Conservation (phyloP, 2,113 vertebrate species). For the Trinectes maculatus region DNA sequence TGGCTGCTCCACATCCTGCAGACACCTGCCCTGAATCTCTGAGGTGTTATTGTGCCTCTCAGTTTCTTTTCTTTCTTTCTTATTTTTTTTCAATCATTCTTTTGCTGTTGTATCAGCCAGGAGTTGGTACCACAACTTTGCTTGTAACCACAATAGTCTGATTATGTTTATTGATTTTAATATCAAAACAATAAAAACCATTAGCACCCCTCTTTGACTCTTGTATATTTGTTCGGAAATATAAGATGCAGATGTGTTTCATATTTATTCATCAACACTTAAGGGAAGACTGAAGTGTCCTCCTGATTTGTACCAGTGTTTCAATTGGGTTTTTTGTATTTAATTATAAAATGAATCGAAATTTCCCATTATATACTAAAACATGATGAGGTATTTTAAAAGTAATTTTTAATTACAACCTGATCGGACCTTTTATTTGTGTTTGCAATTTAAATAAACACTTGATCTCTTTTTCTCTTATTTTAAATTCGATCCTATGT, state of each 20-base stretch:
- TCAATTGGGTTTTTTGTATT: no score
- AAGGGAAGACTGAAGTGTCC: background rate
- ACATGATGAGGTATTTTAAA: no score
- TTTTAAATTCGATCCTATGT: background rate
- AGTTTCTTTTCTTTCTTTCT: constrained; percentile 47
- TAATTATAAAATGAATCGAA: no score
- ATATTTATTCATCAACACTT: background rate
- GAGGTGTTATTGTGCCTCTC: constrained; percentile 75
- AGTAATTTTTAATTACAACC: no score
- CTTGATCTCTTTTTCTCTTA: no score
- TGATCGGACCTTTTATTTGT: no score
- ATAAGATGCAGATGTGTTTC: background rate
- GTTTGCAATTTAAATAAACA: no score
- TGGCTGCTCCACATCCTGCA: constrained; percentile 62
- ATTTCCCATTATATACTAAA: no score
- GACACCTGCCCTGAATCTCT: constrained; percentile 65
- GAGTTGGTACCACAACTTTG: constrained; percentile 84
- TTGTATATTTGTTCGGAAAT: background rate
- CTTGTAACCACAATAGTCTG: constrained; percentile 86
- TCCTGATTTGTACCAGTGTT: no score
- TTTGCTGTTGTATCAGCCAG: constrained; percentile 80
- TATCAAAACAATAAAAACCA: constrained; percentile 83
- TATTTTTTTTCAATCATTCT: constrained; percentile 65
- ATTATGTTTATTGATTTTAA: constrained; percentile 86
- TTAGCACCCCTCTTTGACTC: constrained; percentile 73